Evolutionary conservation across 2,113 vertebrate genomes (phyloP).

Genomic region (Turnix velox): DNA sequence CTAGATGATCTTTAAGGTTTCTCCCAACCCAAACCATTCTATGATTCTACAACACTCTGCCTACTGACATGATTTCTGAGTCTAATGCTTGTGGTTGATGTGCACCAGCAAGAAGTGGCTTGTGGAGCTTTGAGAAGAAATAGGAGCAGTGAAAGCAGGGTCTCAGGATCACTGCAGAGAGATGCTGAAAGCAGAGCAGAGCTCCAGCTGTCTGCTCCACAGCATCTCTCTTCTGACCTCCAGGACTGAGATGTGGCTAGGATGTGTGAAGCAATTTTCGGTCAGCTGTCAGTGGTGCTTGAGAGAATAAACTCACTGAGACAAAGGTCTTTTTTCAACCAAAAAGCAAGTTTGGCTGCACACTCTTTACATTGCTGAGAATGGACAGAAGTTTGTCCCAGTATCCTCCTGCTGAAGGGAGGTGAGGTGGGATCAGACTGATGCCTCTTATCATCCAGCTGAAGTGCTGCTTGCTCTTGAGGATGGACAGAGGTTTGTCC

Average conservation of each 20-base stretch:
- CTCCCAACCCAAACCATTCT: no score
- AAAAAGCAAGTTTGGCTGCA: background rate
- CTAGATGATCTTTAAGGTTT: no score
- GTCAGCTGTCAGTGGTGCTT: background rate
- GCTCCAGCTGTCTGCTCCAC: background rate
- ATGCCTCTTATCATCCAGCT: no score
- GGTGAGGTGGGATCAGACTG: no score
- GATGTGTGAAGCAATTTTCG: background rate
- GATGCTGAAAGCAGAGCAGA: background rate
- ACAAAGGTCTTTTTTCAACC: background rate
- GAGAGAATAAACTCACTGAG: background rate
- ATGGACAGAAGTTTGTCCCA: no score
- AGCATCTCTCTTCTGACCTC: background rate
- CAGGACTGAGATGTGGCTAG: background rate
- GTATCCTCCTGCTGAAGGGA: no score
- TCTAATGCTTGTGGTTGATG: background rate
- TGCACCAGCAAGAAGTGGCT: background rate
- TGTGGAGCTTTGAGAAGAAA: background rate
- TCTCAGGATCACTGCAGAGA: background rate
- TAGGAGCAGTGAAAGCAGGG: background rate
- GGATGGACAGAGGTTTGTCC: no score
- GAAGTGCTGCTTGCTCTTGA: no score
- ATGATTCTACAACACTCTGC: no score
- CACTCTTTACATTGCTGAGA: background rate
- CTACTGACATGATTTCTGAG: background rate